Conservation (phyloP, 2,797 vertebrate genomes). For the Acipenser ruthenus region DNA sequence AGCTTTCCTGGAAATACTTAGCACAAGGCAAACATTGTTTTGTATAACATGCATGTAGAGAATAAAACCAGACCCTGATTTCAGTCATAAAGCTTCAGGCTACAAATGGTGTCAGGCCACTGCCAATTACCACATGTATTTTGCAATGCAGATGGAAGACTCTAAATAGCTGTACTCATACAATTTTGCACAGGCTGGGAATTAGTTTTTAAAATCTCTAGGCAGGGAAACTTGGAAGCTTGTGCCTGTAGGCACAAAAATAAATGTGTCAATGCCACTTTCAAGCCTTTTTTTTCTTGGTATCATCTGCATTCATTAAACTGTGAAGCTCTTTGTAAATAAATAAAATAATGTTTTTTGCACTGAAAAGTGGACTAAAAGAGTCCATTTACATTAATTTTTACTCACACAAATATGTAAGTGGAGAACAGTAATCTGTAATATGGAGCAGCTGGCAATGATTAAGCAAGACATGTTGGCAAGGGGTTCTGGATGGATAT, state of each 20-base stretch:
- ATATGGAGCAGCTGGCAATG: no score
- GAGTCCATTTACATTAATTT: slow-evolving; percentile 4
- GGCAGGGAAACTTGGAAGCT: slow-evolving; percentile 40
- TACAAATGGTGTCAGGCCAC: slow-evolving; percentile 19
- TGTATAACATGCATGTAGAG: background rate
- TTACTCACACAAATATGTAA: slow-evolving; percentile 7
- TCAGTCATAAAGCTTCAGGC: slow-evolving; percentile 17
- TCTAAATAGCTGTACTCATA: slow-evolving; percentile 27
- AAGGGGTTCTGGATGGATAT: no score
- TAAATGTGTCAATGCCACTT: slow-evolving; percentile 35
- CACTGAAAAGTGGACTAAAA: slow-evolving; percentile 26
- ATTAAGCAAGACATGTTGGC: no score
- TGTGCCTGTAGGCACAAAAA: slow-evolving; percentile 48
- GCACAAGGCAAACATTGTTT: background rate
- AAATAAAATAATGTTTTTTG: slow-evolving; percentile 30
- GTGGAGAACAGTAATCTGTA: no score
- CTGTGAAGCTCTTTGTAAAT: slow-evolving; percentile 30
- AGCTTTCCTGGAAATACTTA: background rate
- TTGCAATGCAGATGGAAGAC: slow-evolving; percentile 44
- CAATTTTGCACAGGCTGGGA: slow-evolving; percentile 34
- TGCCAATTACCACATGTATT: slow-evolving; percentile 35
- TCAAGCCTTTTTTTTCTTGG: slow-evolving; percentile 26
- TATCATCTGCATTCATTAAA: slow-evolving; percentile 18
- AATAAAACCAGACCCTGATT: slow-evolving; percentile 22
- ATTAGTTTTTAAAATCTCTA: slow-evolving; percentile 42